phyloP scores from a whole-genome alignment of 2,888 invertebrate genomes.

The Balanococcus diminutus region DNA sequence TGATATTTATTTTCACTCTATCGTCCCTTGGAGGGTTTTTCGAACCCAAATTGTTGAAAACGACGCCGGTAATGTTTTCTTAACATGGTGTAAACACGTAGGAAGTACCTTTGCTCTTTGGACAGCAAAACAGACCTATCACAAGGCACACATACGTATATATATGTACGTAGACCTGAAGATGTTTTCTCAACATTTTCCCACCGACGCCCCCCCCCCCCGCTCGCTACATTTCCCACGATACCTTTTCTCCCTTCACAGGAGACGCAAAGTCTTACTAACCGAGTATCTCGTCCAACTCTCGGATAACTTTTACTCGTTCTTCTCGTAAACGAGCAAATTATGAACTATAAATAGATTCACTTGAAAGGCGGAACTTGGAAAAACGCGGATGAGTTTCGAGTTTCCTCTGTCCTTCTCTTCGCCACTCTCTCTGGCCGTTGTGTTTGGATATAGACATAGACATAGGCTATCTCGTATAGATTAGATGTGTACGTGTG shows the following conservation, averaged over 20 bases:
- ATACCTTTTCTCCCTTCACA: neutral
- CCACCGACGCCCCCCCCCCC: neutral
- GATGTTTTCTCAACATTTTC: neutral
- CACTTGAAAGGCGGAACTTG: neutral
- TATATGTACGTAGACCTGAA: neutral
- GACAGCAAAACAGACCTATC: no score
- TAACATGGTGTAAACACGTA: neutral
- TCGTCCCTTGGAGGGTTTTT: neutral
- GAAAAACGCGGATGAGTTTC: conserved; percentile 16
- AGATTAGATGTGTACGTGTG: neutral
- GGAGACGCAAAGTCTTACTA: neutral
- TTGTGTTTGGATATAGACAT: neutral
- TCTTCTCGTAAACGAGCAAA: neutral
- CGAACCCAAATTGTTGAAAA: no score
- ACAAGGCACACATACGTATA: neutral
- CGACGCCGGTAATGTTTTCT: neutral
- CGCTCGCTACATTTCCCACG: neutral
- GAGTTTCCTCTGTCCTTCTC: neutral
- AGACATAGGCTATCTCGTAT: neutral
- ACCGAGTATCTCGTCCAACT: no score
- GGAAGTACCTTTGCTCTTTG: no score
- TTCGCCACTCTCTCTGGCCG: neutral
- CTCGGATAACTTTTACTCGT: neutral
- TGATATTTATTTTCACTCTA: neutral
- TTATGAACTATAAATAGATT: conserved; percentile 19